phyloP scores from a whole-genome alignment of 2,888 invertebrate species.

The Dendrolimus houi region DNA sequence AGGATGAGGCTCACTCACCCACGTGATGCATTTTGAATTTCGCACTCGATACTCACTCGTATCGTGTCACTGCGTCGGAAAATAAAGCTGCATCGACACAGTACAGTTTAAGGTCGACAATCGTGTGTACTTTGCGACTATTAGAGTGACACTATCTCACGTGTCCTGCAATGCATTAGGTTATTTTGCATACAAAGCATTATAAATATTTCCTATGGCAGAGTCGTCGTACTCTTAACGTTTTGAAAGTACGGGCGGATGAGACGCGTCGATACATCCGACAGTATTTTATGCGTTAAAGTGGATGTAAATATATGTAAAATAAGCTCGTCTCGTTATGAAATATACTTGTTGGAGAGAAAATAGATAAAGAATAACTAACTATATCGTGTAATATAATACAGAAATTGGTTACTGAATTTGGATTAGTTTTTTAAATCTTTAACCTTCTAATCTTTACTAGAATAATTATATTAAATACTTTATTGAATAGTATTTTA shows the following conservation, averaged over 20 bases:
- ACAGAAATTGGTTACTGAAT: too few species aligned
- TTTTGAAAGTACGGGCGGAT: constrained; percentile 60
- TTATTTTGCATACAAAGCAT: constrained; percentile 73
- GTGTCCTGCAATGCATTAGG: constrained; percentile 52
- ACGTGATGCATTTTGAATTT: constrained; percentile 29
- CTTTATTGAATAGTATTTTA: too few species aligned
- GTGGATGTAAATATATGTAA: constrained; percentile 64
- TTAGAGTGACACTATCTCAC: constrained; percentile 43
- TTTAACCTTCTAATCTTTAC: too few species aligned
- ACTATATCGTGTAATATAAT: constrained; percentile 4
- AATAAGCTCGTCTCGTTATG: constrained; percentile 48
- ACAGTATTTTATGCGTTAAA: constrained; percentile 47
- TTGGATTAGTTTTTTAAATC: too few species aligned
- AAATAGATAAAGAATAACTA: constrained; percentile 28
- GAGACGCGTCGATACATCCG: constrained; percentile 60
- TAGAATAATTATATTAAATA: too few species aligned
- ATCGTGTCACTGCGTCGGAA: constrained; percentile 19
- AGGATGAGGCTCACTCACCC: constrained; percentile 35
- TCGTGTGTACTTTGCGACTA: constrained; percentile 31
- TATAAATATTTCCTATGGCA: constrained; percentile 69
- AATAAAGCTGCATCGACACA: constrained; percentile 31
- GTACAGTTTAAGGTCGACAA: constrained; percentile 43
- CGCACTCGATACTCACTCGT: constrained; percentile 32
- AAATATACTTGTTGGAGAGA: constrained; percentile 29
- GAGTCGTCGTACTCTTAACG: constrained; percentile 42